Evolutionary conservation across 1,140 invertebrate species (phyloP).

Genomic region (Aradophagus sp.): DNA sequence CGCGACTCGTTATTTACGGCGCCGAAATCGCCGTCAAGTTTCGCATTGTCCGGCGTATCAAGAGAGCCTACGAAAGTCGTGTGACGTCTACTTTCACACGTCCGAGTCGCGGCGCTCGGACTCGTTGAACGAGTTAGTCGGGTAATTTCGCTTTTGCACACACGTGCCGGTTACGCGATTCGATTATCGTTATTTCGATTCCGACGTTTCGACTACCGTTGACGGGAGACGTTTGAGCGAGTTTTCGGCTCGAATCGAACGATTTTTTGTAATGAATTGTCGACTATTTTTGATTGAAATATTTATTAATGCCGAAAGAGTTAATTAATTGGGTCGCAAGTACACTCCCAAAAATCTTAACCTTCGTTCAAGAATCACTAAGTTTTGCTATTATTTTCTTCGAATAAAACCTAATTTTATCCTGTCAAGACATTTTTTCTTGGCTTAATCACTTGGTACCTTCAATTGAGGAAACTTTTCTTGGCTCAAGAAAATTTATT

Average conservation of each 20-base stretch:
- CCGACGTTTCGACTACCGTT: constrained; percentile 40
- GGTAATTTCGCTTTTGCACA: constrained; percentile 53
- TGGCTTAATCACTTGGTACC: too few species aligned
- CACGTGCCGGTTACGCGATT: constrained; percentile 55
- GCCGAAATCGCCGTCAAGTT: constrained; percentile 23
- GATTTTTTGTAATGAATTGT: constrained; percentile 36
- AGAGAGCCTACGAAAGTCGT: constrained; percentile 60
- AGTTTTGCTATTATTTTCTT: too few species aligned
- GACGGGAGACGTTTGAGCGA: not conserved
- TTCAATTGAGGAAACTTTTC: constrained; percentile 49
- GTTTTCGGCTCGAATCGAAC: constrained; percentile 14
- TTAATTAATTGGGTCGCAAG: constrained; percentile 45
- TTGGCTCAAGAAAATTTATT: too few species aligned
- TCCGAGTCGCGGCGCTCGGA: constrained; percentile 53
- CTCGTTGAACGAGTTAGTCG: constrained; percentile 51
- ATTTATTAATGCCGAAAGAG: constrained; percentile 41
- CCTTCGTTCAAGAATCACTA: too few species aligned
- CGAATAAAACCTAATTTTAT: too few species aligned
- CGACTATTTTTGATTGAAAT: constrained; percentile 12
- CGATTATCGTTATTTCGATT: constrained; percentile 49
- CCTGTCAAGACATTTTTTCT: too few species aligned
- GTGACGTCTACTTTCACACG: constrained; percentile 64
- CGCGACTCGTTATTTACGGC: constrained; percentile 8
- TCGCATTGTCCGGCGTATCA: constrained; percentile 30
- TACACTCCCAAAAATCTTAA: constrained; percentile 22